Conservation (phyloP, 2,888 invertebrate genomes). For the Piscicola geometra region DNA sequence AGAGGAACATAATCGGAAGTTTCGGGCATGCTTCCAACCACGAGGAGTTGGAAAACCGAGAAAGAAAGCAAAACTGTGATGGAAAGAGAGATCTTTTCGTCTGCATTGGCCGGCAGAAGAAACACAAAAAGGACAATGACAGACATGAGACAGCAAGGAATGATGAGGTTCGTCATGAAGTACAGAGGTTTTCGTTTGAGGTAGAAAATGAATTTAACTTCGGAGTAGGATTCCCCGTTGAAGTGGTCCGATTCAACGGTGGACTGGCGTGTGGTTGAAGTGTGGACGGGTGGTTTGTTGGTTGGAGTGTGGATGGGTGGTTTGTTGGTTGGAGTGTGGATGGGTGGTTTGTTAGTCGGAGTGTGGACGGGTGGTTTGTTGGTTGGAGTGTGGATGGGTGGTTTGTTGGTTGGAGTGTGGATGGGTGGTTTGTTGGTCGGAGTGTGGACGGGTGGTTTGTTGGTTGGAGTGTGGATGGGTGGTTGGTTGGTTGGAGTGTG, state of each 20-base stretch:
- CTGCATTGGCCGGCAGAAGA: conserved; percentile 47
- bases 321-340: too few relatives aligned
- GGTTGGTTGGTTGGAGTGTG: too few relatives aligned
- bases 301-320: too few relatives aligned
- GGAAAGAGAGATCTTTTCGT: conserved; percentile 49
- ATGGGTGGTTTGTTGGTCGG: too few relatives aligned
- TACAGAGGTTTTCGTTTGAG: conserved; percentile 43
- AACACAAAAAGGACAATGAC: conserved; percentile 46
- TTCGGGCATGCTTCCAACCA: conserved; percentile 47
- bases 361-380: too few relatives aligned
- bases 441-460: too few relatives aligned
- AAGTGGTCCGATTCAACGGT: background rate
- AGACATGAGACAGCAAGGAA: conserved; percentile 48
- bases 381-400: too few relatives aligned
- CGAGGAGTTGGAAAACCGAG: conserved; percentile 47
- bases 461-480: too few relatives aligned
- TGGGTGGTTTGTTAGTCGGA: too few relatives aligned
- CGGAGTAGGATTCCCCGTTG: conserved; percentile 28
- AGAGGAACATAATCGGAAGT: conserved; percentile 46
- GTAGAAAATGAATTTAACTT: conserved; percentile 33
- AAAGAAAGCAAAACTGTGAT: conserved; percentile 48
- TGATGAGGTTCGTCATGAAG: conserved; percentile 47
- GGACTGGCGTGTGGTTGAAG: background rate
- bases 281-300: background rate
- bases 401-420: too few relatives aligned